Evolutionary conservation across 2,888 invertebrate genomes (phyloP).

Genomic region (Ectropis crepuscularia): DNA sequence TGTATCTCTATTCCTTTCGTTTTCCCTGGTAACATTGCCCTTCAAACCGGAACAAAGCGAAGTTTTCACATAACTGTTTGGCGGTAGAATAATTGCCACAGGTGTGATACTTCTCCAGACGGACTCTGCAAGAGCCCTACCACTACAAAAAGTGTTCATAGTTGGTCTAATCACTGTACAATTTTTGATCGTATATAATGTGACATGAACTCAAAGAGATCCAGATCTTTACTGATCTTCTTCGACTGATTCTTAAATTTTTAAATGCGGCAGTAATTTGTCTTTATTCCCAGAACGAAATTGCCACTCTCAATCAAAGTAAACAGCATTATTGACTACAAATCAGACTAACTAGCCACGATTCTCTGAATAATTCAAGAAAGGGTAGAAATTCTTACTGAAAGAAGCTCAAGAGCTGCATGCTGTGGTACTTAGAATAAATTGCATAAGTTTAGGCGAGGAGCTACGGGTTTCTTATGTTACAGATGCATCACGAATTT

Average conservation of each 20-base stretch:
- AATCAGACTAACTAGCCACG: slow-evolving; percentile 11
- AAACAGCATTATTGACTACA: slow-evolving; percentile 7
- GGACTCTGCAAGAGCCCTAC: no score
- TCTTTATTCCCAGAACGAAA: no score
- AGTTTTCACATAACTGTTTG: no score
- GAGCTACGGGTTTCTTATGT: not conserved
- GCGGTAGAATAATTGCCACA: no score
- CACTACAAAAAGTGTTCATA: no score
- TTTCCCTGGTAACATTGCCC: no score
- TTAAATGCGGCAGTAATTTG: not conserved
- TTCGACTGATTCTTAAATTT: not conserved
- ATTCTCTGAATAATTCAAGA: slow-evolving; percentile 11
- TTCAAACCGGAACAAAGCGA: no score
- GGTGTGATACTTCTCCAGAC: no score
- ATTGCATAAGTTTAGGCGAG: slow-evolving; percentile 15
- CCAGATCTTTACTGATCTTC: not conserved
- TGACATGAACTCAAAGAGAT: no score
- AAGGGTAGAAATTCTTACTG: slow-evolving; percentile 7
- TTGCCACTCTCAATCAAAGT: not conserved
- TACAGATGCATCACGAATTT: not conserved
- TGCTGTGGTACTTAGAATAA: slow-evolving; percentile 1
- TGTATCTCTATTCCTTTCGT: no score
- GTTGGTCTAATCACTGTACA: no score
- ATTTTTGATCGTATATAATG: no score
- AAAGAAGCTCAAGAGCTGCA: slow-evolving; percentile 10